Conservation (phyloP, 2,888 invertebrate species). For the Leptinotarsa juncta region DNA sequence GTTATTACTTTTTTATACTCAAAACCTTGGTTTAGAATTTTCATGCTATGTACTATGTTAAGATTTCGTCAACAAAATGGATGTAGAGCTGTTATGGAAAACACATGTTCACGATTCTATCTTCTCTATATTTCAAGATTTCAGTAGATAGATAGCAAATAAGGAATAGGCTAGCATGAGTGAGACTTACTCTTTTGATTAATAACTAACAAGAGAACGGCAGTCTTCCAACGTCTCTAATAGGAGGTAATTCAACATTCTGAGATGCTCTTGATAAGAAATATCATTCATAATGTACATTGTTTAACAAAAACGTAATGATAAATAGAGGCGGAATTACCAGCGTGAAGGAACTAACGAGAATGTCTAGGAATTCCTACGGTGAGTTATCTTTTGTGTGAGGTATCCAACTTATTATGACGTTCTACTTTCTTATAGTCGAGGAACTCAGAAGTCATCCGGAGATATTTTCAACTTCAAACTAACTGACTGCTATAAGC, state of each 20-base stretch:
- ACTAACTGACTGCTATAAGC: too few relatives aligned
- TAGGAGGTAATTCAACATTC: constrained; percentile 16
- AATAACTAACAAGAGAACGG: not conserved
- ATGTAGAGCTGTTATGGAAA: too few relatives aligned
- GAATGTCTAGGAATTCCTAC: constrained; percentile 11
- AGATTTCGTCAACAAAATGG: too few relatives aligned
- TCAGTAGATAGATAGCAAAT: too few relatives aligned
- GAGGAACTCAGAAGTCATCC: not conserved
- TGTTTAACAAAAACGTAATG: constrained; percentile 1
- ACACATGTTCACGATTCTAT: too few relatives aligned
- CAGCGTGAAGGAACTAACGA: constrained; percentile 11
- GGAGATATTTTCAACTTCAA: not conserved
- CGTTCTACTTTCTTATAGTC: constrained; percentile 2
- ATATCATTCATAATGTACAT: constrained; percentile 13
- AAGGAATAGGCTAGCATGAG: too few relatives aligned
- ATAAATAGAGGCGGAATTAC: constrained; percentile 1
- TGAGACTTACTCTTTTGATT: not conserved
- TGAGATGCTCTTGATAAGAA: not conserved
- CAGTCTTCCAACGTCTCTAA: constrained; percentile 5
- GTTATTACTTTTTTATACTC: too few relatives aligned
- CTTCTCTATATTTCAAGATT: too few relatives aligned
- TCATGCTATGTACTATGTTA: too few relatives aligned
- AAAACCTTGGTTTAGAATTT: too few relatives aligned
- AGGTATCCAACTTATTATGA: not conserved
- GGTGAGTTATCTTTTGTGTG: constrained; percentile 13